Percentiles rank a stretch among this genome's conserved stretches.
phyloP scores from a whole-genome alignment of 2,113 vertebrate genomes.

The Muntiacus reevesi region DNA sequence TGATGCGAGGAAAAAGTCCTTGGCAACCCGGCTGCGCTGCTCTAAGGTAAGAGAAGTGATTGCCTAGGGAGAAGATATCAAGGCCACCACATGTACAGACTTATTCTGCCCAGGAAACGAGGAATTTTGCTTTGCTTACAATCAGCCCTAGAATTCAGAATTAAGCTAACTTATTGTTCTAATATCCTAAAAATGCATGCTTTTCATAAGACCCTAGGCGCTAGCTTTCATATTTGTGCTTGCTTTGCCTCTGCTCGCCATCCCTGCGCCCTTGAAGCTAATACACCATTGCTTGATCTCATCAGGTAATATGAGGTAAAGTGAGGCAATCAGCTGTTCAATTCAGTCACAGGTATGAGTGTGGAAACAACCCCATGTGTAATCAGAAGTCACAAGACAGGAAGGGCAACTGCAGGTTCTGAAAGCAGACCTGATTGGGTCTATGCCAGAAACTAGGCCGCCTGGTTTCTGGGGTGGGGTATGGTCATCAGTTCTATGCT shows the following conservation, averaged over 20 bases:
- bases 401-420: neutral
- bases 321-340: neutral
- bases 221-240: neutral
- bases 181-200: neutral
- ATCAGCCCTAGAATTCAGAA: conserved; percentile 54
- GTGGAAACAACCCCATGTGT: neutral
- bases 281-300: neutral
- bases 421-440: neutral
- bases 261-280: neutral
- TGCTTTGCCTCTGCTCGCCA: neutral
- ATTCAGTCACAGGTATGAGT: neutral
- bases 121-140: conserved; percentile 65
- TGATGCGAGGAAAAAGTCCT: neutral
- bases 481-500: neutral
- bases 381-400: conserved; percentile 9
- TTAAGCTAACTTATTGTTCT: conserved; percentile 42
- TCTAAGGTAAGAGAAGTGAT: conserved; percentile 23
- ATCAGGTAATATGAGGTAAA: neutral
- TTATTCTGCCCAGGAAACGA: conserved; percentile 18
- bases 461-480: neutral
- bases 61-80: conserved; percentile 42
- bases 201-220: neutral
- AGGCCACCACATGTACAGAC: neutral
- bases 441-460: neutral
- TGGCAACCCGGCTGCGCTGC: neutral